Evolutionary conservation across 2,797 vertebrate species (phyloP).

Genomic region (Yasuhikotakia modesta): DNA sequence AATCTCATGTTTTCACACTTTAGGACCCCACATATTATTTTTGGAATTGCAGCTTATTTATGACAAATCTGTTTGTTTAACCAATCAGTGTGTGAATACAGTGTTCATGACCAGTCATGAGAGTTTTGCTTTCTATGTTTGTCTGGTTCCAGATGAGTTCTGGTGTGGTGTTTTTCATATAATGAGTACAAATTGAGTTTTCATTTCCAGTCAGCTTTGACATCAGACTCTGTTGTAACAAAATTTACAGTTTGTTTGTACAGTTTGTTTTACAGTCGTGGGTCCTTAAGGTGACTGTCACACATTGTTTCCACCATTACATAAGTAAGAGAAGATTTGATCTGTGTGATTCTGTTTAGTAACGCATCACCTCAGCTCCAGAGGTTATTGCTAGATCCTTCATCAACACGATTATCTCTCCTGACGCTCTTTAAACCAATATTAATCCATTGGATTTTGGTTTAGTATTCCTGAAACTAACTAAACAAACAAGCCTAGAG

Average conservation of each 20-base stretch:
- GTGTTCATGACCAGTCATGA: conserved; percentile 37
- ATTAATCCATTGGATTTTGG: conserved; percentile 53
- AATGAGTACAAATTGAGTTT: conserved; percentile 31
- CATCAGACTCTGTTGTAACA: conserved; percentile 13
- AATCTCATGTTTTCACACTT: neutral
- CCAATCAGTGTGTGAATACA: neutral
- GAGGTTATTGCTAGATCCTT: conserved; percentile 70
- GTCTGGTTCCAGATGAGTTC: conserved; percentile 28
- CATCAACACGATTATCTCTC: conserved; percentile 49
- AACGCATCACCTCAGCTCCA: conserved; percentile 59
- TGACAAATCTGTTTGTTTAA: conserved; percentile 8
- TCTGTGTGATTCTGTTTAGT: conserved; percentile 30
- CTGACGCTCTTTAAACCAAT: conserved; percentile 70
- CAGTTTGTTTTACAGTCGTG: conserved; percentile 27
- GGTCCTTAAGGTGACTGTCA: conserved; percentile 20
- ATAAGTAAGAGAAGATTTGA: conserved; percentile 22
- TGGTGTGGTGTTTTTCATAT: conserved; percentile 21
- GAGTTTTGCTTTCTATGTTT: conserved; percentile 22
- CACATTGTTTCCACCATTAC: conserved; percentile 30
- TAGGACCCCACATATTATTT: neutral
- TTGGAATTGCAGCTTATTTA: neutral
- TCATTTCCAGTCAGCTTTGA: conserved; percentile 31
- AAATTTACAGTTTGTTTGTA: too few relatives aligned
- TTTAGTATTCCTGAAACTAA: conserved; percentile 37
- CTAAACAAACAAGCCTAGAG: conserved; percentile 50